These are phyloP conservation scores for Torymus tubicola DNA, from an alignment of 2,888 invertebrate genomes.

Conservation along the genomic window DNA sequence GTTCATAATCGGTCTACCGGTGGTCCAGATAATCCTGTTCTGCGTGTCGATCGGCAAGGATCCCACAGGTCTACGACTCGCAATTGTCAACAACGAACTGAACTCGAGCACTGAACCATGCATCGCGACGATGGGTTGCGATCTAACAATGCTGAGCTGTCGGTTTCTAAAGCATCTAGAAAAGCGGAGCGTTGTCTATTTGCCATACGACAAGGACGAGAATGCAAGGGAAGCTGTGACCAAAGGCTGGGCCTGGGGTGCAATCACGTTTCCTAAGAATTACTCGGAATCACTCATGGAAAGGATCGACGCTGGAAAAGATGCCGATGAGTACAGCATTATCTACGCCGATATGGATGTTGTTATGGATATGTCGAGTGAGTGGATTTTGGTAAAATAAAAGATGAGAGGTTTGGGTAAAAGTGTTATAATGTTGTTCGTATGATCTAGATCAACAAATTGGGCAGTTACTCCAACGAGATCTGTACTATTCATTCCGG, in stretches of 20 bases:
- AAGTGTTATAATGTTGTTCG: conserved; percentile 1
- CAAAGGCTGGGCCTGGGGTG: conserved; percentile 86
- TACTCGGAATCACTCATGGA: conserved; percentile 84
- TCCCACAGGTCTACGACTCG: conserved; percentile 86
- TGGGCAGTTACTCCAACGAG: conserved; percentile 86
- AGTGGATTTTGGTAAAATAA: conserved; percentile 66
- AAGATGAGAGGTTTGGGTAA: background rate
- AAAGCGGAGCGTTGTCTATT: conserved; percentile 82
- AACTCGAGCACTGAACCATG: conserved; percentile 71
- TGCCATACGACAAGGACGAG: conserved; percentile 80
- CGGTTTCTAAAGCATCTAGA: conserved; percentile 85
- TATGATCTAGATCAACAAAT: conserved; percentile 90
- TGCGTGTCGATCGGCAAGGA: conserved; percentile 93
- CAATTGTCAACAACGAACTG: conserved; percentile 89
- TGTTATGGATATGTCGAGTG: conserved; percentile 91
- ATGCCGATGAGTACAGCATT: conserved; percentile 80
- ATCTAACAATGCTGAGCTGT: conserved; percentile 85
- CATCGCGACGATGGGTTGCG: conserved; percentile 78
- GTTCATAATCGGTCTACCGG: conserved; percentile 91
- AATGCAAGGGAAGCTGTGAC: conserved; percentile 83
- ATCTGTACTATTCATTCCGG: conserved; percentile 85
- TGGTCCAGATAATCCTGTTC: conserved; percentile 91
- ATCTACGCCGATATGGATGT: conserved; percentile 83
- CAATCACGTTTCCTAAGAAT: conserved; percentile 85
- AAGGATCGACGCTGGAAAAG: conserved; percentile 80